Conservation (phyloP, 1,140 invertebrate species). For the Caenorhabditis brenneri region DNA sequence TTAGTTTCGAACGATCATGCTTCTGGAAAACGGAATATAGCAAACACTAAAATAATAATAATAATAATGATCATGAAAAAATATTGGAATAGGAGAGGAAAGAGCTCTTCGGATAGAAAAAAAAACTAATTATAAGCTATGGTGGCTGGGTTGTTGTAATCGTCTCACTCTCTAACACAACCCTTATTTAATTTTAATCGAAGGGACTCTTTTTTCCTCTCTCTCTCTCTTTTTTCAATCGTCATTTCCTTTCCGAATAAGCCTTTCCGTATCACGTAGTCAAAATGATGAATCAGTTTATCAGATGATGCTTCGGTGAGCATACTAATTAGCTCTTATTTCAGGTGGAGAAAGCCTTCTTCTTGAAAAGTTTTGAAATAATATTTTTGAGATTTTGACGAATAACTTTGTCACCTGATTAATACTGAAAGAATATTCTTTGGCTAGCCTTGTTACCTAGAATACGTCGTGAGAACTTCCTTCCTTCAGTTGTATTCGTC, state of each 20-base stretch:
- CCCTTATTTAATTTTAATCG: constrained; percentile 27
- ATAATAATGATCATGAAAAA: constrained; percentile 23
- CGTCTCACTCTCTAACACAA: background rate
- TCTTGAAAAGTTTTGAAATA: too few relatives aligned
- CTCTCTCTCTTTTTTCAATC: background rate
- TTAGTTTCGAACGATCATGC: too few relatives aligned
- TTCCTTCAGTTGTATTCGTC: too few relatives aligned
- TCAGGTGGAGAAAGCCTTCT: too few relatives aligned
- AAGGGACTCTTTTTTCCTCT: background rate
- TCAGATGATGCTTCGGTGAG: background rate
- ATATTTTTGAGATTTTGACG: too few relatives aligned
- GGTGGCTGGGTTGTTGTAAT: background rate
- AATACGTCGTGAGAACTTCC: too few relatives aligned
- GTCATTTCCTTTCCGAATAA: background rate
- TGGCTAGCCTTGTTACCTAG: too few relatives aligned
- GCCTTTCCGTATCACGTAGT: background rate
- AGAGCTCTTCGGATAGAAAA: background rate
- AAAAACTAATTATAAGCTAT: constrained; percentile 40
- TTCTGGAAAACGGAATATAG: background rate
- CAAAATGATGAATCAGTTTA: background rate
- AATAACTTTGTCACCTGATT: too few relatives aligned
- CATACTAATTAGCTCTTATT: background rate
- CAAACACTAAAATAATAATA: background rate
- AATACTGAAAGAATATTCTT: too few relatives aligned
- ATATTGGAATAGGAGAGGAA: background rate